phyloP scores from a whole-genome alignment of 2,113 vertebrate genomes.

The Chloroceryle aenea region DNA sequence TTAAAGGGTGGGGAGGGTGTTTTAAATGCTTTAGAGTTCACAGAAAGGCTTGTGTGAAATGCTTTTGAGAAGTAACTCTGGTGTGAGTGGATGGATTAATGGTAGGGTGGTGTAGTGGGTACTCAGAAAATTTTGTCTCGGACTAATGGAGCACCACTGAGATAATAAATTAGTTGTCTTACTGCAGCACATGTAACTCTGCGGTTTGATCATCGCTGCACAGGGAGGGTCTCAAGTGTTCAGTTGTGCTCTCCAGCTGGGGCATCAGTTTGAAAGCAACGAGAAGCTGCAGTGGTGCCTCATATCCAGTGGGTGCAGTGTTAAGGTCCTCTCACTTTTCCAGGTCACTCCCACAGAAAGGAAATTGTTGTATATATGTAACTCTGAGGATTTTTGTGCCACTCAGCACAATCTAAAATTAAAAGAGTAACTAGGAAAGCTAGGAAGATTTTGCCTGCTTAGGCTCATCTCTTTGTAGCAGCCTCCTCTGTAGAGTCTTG shows the following conservation, averaged over 20 bases:
- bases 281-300: background rate
- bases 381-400: conserved; percentile 36
- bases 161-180: background rate
- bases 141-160: too few species aligned
- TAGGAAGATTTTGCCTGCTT: conserved; percentile 1
- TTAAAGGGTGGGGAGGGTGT: background rate
- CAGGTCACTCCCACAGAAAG: conserved; percentile 62
- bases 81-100: fast-evolving
- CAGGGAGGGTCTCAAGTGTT: background rate
- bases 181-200: too few species aligned
- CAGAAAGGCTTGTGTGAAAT: background rate
- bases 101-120: fast-evolving
- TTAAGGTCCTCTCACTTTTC: background rate
- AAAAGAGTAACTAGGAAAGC: background rate
- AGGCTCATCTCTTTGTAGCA: background rate
- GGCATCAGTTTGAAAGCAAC: background rate
- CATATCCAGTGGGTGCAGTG: background rate
- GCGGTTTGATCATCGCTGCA: fast-evolving
- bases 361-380: conserved; percentile 40
- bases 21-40: background rate
- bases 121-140: too few species aligned
- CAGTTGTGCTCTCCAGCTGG: background rate
- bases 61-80: background rate
- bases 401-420: conserved; percentile 34
- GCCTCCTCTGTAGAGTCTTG: background rate